These are phyloP conservation scores for Coracopsis vasa DNA, from an alignment of 2,113 vertebrate genomes.

Conservation along the genomic window DNA sequence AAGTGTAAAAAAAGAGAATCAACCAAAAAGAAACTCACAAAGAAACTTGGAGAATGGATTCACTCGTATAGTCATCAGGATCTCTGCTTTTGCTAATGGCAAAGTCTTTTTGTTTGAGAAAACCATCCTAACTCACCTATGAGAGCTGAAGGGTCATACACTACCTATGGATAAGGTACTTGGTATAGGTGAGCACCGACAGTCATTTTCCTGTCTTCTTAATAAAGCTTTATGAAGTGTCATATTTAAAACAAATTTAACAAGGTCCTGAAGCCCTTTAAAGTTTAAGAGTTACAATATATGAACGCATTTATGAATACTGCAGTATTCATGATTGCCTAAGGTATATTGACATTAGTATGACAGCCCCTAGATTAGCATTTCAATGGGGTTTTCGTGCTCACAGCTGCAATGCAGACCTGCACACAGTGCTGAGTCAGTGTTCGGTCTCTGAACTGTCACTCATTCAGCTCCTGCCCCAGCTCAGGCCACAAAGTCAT, in stretches of 20 bases:
- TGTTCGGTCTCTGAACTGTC: neutral
- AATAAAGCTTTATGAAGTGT: rapidly evolving
- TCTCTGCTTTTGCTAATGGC: neutral
- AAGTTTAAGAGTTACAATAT: neutral
- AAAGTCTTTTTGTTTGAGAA: neutral
- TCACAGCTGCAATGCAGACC: neutral
- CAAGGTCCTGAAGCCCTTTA: neutral
- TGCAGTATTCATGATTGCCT: neutral
- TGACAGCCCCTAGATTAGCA: neutral
- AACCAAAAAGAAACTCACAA: neutral
- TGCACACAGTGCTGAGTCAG: neutral
- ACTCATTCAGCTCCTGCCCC: neutral
- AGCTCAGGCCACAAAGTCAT: neutral
- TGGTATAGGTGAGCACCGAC: neutral
- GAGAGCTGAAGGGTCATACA: neutral
- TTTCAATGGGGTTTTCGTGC: neutral
- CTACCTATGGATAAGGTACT: neutral
- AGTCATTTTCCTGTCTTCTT: neutral
- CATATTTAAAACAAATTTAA: neutral
- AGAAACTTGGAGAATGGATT: neutral
- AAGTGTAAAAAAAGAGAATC: neutral
- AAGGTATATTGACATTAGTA: neutral
- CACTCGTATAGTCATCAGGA: neutral
- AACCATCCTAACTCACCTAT: neutral
- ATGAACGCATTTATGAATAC: neutral